Base-by-base conservation (phyloP, 2,888 invertebrate genomes). In the Thecocarcelia acutangulata region DNA sequence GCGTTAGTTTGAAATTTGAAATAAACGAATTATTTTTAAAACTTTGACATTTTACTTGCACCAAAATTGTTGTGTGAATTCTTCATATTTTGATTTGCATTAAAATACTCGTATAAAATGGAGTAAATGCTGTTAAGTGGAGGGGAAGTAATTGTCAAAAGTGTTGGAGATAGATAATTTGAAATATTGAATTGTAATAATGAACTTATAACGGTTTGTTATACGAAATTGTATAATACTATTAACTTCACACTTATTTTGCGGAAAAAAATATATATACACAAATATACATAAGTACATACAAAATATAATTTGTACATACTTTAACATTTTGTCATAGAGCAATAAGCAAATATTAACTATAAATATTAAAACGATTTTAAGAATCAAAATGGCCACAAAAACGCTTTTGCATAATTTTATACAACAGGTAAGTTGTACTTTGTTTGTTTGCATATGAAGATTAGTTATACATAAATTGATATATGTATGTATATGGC, bases 361-460 rank as follows among this genome's bases (percentile, higher is more conserved):
- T 69, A 64, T 54, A 11, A 64, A 64, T 15, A 33, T 33, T 56
- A 44, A 37, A 11, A 17, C 13, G 40, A 17, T 63, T 50, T 21
- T 15, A 24, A 24, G 6, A 28, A 48, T 2, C 46, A 59, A 64
- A 61, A 69, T 74, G 69, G 40, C 69, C 28, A 82, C 74, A 33
- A 78, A 78, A 69, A 87, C 89, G 85, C 83, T 88, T 80, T 87
- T 87, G 76, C 86, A 85, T 84, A 88, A 88, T 86, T 89, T 89
- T 75, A 87, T 88, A 80, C 86, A 87, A 81, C 88, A 88, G 89
- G 88, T 88, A 84, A 88, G 87, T 85, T 12, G 56, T 69, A 24
- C 5, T 24, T 24, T n/a, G n/a, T n/a, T 33, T 79, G 69, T 66
- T 83, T 83, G 79, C 84, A 83, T 63, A 24, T 48, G 6, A 44